Conservation (phyloP, 2,797 vertebrate species). For the Erpetoichthys calabaricus region DNA sequence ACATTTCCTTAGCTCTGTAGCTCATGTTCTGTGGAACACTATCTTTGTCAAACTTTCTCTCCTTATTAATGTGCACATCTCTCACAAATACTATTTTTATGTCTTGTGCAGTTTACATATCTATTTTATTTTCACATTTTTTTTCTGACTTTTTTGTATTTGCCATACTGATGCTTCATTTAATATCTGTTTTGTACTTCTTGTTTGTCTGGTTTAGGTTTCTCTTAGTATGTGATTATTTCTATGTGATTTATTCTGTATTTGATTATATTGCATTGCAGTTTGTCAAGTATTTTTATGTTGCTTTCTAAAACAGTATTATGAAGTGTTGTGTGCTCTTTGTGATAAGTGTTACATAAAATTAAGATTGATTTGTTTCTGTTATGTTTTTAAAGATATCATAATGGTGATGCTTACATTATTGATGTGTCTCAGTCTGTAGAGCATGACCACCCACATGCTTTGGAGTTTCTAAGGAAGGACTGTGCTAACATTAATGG, state of each 20-base stretch:
- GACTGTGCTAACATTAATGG: conserved; percentile 81
- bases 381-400: conserved; percentile 45
- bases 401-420: conserved; percentile 62
- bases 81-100: no score
- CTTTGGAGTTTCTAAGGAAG: conserved; percentile 84
- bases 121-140: no score
- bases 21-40: no score
- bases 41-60: no score
- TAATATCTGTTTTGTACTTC: no score
- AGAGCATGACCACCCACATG: conserved; percentile 87
- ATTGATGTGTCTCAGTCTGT: conserved; percentile 92
- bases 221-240: no score
- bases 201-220: no score
- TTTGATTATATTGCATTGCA: neutral
- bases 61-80: no score
- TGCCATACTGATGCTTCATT: no score
- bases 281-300: conserved; percentile 1
- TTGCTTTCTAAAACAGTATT: neutral
- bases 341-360: neutral
- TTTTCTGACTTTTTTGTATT: no score
- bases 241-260: neutral
- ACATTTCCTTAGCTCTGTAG: no score
- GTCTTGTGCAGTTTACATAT: no score
- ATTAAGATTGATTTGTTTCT: neutral
- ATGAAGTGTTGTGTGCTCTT: neutral